Evolutionary conservation across 2,113 vertebrate species (phyloP), one percentile per base, ranked within the genome.

Genomic region (Todiramphus saurophagus): DNA sequence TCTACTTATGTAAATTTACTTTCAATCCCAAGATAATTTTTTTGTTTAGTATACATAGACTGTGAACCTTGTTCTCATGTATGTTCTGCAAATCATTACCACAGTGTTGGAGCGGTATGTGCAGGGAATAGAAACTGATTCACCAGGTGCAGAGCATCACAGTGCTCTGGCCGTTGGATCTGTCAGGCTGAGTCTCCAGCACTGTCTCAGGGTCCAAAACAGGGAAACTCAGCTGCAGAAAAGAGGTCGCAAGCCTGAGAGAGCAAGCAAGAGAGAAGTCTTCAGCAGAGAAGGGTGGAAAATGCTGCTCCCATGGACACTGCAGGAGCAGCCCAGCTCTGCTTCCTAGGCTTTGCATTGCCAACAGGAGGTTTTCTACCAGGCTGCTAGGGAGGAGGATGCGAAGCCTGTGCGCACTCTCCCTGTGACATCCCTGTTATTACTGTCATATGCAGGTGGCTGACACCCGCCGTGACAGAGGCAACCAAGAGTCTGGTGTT

Each of bases 31-130:
- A 82, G 83, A 58, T 87, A 60, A 24, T 55, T 73, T 92, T 79
- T 93, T 76, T 90, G 43, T 89, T 94, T 85, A 50, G 83, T 46
- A 59, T 46, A 66, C 50, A 39, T 62, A 55, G 79, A 33, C 83
- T 67, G 70, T 84, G 91, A 82, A 80, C 91, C 63, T 70, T 95
- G 66, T 85, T 74, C 75, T 83, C 74, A 44, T 59, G 14, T 62
- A 4, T 35, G 58, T 87, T 87, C 87, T 96, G 91, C 91, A 96
- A 95, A 94, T 95, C 74, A 79, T 90, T 94, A 89, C 66, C 81
- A 14, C 16, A 0, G 20, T 75, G 80, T 35, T 50, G 62, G 80
- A 87, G 86, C 56, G 19, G 39, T 25, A 18, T 37, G 69, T 43
- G 77, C 53, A 31, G 55, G 83, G 66, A 55, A 37, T 13, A 70